Percentiles rank a stretch among this genome's conserved stretches.
Evolutionary conservation across 1,140 invertebrate genomes (phyloP).

Genomic region (Stegodyphus dumicola): DNA sequence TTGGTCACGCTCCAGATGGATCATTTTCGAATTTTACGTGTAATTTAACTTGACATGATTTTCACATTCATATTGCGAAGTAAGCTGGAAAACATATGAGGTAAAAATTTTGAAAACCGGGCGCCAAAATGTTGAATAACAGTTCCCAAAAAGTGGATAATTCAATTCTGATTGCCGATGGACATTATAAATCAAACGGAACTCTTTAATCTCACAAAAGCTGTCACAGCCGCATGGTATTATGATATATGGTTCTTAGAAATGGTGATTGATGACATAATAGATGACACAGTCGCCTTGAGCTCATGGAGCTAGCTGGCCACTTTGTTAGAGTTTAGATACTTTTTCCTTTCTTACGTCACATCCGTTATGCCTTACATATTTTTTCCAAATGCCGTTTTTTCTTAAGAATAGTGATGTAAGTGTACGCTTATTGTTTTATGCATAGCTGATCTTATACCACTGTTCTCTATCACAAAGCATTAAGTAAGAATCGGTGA

Average conservation of each 20-base stretch:
- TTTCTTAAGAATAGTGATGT: too few relatives aligned
- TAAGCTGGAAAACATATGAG: neutral
- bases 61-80: neutral
- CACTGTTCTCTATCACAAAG: too few relatives aligned
- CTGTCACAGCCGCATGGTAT: conserved; percentile 51
- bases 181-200: conserved; percentile 54
- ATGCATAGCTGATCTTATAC: too few relatives aligned
- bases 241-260: conserved; percentile 50
- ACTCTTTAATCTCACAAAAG: conserved; percentile 45
- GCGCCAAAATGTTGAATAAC: conserved; percentile 46
- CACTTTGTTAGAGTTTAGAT: conserved; percentile 34
- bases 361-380: conserved; percentile 14
- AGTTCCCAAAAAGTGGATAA: conserved; percentile 49
- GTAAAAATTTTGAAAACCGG: conserved; percentile 24
- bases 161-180: conserved; percentile 54
- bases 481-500: too few relatives aligned
- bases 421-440: too few relatives aligned
- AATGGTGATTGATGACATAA: conserved; percentile 51
- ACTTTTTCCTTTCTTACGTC: conserved; percentile 18
- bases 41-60: conserved; percentile 33
- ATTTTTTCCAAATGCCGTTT: neutral
- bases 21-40: conserved; percentile 45
- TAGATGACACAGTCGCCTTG: conserved; percentile 49
- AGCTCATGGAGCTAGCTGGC: conserved; percentile 12
- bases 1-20: conserved; percentile 35